These are phyloP conservation scores for Gadus chalcogrammus DNA, from an alignment of 2,113 vertebrate species.

Conservation along the genomic window DNA sequence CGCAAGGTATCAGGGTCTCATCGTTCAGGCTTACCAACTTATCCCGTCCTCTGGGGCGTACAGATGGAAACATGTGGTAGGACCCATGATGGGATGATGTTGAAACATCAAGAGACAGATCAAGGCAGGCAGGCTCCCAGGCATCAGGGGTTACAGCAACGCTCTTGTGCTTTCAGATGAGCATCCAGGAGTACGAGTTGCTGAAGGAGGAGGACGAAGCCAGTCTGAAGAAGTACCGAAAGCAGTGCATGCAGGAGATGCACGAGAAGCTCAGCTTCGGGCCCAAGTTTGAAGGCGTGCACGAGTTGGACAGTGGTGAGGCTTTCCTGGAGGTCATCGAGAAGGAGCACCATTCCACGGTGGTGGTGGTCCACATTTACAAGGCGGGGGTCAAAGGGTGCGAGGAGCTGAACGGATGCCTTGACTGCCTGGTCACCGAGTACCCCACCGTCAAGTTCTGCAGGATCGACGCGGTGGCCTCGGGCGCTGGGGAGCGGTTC, in stretches of 20 bases:
- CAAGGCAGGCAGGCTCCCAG: no score
- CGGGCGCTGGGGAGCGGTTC: slow-evolving; percentile 88
- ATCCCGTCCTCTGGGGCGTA: not conserved
- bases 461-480: slow-evolving; percentile 85
- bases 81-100: not conserved
- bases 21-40: not conserved
- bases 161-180: slow-evolving; percentile 79
- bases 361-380: slow-evolving; percentile 89
- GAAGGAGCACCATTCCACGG: slow-evolving; percentile 86
- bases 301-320: slow-evolving; percentile 86
- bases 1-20: slow-evolving; percentile 81
- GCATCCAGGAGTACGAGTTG: slow-evolving; percentile 90
- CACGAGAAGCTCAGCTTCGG: slow-evolving; percentile 92
- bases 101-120: not conserved
- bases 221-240: slow-evolving; percentile 88
- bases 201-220: slow-evolving; percentile 88
- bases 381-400: slow-evolving; percentile 85
- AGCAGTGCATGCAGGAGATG: slow-evolving; percentile 95
- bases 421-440: slow-evolving; percentile 83
- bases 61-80: not conserved
- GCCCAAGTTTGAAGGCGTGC: slow-evolving; percentile 82
- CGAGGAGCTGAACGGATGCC: slow-evolving; percentile 82
- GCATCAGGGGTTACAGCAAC: not conserved
- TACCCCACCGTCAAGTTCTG: slow-evolving; percentile 91
- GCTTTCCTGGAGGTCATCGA: slow-evolving; percentile 91